Conservation (phyloP, 2,888 invertebrate species). For the Oscheius myriophilus region DNA sequence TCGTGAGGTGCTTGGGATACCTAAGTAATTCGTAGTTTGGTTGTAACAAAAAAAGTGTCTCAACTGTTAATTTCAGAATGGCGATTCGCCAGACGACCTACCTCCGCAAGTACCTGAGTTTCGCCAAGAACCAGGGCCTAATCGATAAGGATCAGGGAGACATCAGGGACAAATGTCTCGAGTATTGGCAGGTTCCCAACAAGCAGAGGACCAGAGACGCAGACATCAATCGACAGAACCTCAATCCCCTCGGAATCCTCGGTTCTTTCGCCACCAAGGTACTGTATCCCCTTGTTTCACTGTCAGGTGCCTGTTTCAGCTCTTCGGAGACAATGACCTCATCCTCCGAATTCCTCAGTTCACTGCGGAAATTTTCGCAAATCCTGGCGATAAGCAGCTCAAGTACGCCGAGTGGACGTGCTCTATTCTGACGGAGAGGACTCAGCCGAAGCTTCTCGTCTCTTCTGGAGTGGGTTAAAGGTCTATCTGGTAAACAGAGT, state of each 20-base stretch:
- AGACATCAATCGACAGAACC: background rate
- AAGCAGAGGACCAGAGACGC: conserved; percentile 6
- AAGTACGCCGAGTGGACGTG: conserved; percentile 35
- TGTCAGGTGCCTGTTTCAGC: background rate
- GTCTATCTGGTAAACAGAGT: background rate
- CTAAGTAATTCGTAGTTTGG: no score
- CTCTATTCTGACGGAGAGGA: conserved; percentile 30
- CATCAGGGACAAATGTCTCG: conserved; percentile 62
- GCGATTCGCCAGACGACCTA: conserved; percentile 65
- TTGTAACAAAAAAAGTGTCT: background rate
- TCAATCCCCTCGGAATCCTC: conserved; percentile 13
- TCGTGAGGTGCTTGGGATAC: no score
- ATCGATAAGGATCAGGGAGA: conserved; percentile 65
- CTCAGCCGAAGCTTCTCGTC: conserved; percentile 26
- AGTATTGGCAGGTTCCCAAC: conserved; percentile 68
- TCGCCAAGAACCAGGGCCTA: conserved; percentile 62
- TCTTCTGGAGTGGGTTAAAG: conserved; percentile 26
- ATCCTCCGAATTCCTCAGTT: conserved; percentile 13
- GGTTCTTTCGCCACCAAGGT: conserved; percentile 14
- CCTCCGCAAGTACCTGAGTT: conserved; percentile 66
- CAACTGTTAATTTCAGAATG: conserved; percentile 33
- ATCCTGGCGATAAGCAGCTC: conserved; percentile 21
- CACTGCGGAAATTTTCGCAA: background rate
- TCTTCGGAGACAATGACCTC: conserved; percentile 9
- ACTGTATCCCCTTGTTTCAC: background rate